Base-by-base conservation (phyloP, 2,113 vertebrate species). In the Etia nguti region DNA sequence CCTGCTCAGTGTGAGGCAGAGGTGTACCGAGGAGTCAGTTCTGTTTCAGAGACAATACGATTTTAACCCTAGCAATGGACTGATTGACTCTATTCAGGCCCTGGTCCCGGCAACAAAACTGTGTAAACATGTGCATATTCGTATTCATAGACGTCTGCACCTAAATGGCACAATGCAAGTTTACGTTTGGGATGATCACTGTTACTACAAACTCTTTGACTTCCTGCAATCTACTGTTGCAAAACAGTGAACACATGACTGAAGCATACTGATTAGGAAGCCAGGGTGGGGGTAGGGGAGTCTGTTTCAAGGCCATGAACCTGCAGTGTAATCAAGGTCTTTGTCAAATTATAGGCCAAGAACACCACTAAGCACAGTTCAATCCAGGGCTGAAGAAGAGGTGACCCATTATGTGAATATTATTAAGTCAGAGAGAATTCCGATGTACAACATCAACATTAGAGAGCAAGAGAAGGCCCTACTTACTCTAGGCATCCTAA, bases 331-430 rank as follows among this genome's bases (percentile, higher is more conserved):
- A 96, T 96, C 91, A 91, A 57, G 24, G 91, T 80, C 84, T 89
- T 92, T 62, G 89, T 82, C 60, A 95, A 96, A 96, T 96, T 95
- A 96, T 92, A 96, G 91, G 86, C 93, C 86, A 81, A 89, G 82
- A 75, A 89, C 85, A 86, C 55, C 38, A 75, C 75, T 89, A 87
- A 92, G 70, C 68, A 62, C 89, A 93, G 95, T 94, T 96, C 86
- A 94, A 79, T 41, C 41, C 41, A 41, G 80, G 93, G 87, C 85
- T 92, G 91, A 90, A 41, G 86, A 73, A 91, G 85, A 91, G 91
- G 90, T 93, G 89, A 77, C 60, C 91, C 90, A 92, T 95, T 95
- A 94, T 77, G 55, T 90, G 92, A 94, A 95, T 93, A 89, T 89
- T 90, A 81, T 73, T 79, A 77, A 94, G 89, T 92, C 92, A 90